phyloP scores from a whole-genome alignment of 2,797 vertebrate species.

The Rhynchotus rufescens region DNA sequence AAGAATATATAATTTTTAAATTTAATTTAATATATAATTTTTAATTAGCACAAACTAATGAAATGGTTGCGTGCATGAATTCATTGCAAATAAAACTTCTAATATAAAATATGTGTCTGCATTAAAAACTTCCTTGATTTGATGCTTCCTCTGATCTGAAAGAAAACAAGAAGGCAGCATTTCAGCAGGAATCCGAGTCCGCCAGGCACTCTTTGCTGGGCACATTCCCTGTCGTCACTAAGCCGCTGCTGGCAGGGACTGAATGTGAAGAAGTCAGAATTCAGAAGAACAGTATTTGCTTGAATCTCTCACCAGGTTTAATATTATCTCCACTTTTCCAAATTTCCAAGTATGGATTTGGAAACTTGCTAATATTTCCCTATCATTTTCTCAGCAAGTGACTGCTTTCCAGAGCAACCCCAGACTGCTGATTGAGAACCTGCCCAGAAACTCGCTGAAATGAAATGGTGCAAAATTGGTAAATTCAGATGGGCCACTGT shows the following conservation, averaged over 20 bases:
- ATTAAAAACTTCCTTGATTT: not conserved
- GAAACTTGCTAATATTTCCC: not conserved
- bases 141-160: not conserved
- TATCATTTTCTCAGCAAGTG: not conserved
- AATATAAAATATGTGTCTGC: not conserved
- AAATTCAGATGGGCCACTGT: not conserved
- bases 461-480: not conserved
- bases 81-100: constrained; percentile 10
- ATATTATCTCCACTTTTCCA: not conserved
- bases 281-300: not conserved
- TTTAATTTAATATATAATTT: too few relatives aligned
- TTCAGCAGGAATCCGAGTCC: not conserved
- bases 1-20: not conserved
- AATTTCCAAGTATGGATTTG: not conserved
- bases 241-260: rapidly evolving
- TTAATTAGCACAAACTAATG: not conserved
- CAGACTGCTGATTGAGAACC: not conserved
- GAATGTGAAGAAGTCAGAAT: not conserved
- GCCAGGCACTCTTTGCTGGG: not conserved
- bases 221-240: not conserved
- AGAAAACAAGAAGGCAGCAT: not conserved
- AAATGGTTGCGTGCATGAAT: not conserved
- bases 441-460: not conserved
- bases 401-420: not conserved
- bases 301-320: not conserved